A percentile compares a stretch with the other conserved stretches of the same genome.
phyloP scores from a whole-genome alignment of 1,140 invertebrate species.

The Microplitis demolitor region DNA sequence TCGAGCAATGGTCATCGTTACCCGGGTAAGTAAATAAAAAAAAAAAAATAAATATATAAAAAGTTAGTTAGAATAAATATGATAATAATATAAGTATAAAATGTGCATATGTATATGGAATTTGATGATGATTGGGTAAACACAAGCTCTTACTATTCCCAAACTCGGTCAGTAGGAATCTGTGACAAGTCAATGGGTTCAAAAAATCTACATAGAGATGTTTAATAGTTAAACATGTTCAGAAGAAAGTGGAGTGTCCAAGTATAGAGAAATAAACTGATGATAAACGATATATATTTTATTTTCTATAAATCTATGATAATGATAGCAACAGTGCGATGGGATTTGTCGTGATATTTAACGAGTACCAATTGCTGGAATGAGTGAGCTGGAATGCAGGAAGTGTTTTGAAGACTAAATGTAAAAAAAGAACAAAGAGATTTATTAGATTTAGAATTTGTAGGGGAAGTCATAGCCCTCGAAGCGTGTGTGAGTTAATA shows the following conservation, averaged over 20 bases:
- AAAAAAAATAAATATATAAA: background rate
- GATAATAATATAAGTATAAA: background rate
- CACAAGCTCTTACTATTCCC: conserved; percentile 24
- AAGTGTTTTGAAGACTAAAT: too few relatives aligned
- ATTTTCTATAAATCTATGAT: too few relatives aligned
- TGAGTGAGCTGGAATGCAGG: too few relatives aligned
- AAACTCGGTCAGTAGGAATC: conserved; percentile 57
- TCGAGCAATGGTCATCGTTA: conserved; percentile 73
- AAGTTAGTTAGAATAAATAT: background rate
- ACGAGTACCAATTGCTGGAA: too few relatives aligned
- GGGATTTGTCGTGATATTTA: background rate
- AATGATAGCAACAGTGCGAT: too few relatives aligned
- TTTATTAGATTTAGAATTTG: background rate
- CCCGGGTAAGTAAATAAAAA: conserved; percentile 64
- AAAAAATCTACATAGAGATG: conserved; percentile 36
- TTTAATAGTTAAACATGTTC: background rate
- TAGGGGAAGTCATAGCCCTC: background rate
- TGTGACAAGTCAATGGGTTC: conserved; percentile 48
- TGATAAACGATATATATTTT: too few relatives aligned
- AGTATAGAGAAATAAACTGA: background rate
- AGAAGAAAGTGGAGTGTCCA: background rate
- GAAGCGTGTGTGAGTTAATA: background rate
- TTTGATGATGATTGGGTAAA: background rate
- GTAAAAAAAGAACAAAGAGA: too few relatives aligned
- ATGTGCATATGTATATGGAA: background rate